phyloP scores from a whole-genome alignment of 1,140 invertebrate species.

The Colletes latitarsis region DNA sequence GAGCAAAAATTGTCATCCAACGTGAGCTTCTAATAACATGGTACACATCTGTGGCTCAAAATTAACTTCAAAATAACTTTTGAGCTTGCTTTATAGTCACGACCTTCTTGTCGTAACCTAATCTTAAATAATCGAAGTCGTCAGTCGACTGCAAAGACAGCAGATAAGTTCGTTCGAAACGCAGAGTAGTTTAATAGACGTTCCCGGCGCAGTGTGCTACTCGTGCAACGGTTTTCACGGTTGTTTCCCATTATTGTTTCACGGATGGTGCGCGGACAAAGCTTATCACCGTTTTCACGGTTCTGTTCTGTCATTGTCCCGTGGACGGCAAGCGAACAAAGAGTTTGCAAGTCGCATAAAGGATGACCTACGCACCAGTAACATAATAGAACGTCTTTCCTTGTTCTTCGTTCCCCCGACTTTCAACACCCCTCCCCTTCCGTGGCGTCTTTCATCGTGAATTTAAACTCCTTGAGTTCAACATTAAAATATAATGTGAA shows the following conservation, averaged over 20 bases:
- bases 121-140: no score
- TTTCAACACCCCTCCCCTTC: background rate
- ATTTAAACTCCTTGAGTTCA: conserved; percentile 13
- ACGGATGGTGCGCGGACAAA: conserved; percentile 32
- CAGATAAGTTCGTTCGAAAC: background rate
- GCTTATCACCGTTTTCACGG: conserved; percentile 45
- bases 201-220: background rate
- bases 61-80: no score
- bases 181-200: background rate
- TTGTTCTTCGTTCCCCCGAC: conserved; percentile 13
- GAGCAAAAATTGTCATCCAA: no score
- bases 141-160: background rate
- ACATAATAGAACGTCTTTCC: conserved; percentile 32
- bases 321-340: conserved; percentile 31
- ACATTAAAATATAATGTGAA: background rate
- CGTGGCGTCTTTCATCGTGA: background rate
- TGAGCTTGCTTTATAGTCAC: no score
- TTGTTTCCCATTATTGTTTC: conserved; percentile 39
- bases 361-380: conserved; percentile 23
- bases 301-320: conserved; percentile 34
- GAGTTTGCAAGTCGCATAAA: conserved; percentile 42
- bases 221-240: conserved; percentile 24
- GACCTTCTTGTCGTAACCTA: no score
- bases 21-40: no score
- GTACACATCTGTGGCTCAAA: no score